Percentiles rank a stretch among this genome's conserved stretches.
Evolutionary conservation across 2,113 vertebrate species (phyloP).

Genomic region (Nothocercus julius): DNA sequence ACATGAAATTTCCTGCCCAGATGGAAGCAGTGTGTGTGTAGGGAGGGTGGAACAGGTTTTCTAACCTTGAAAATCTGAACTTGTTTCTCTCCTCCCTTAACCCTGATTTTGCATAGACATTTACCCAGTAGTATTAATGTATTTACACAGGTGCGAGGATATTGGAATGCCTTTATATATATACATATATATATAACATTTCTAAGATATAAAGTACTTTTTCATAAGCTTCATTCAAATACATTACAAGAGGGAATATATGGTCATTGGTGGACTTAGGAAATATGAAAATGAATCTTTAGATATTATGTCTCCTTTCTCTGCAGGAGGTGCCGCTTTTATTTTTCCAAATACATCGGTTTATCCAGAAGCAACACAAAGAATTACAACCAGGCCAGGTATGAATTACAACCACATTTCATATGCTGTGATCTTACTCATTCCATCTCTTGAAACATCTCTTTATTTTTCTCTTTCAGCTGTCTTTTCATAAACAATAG

Average conservation of each 20-base stretch:
- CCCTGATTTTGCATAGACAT: neutral
- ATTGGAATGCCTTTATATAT: neutral
- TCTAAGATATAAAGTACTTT: neutral
- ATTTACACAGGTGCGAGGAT: neutral
- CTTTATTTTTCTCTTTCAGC: neutral
- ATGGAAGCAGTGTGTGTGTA: neutral
- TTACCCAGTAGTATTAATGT: neutral
- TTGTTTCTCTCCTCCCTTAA: neutral
- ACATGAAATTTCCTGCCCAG: neutral
- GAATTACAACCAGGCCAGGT: constrained; percentile 87
- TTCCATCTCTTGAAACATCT: neutral
- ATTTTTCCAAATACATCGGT: constrained; percentile 89
- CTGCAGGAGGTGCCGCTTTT: constrained; percentile 88
- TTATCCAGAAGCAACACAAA: constrained; percentile 85
- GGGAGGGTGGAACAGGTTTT: neutral
- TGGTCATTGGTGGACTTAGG: neutral
- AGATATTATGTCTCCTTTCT: constrained; percentile 73
- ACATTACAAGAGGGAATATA: neutral
- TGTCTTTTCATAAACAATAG: neutral
- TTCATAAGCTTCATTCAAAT: neutral
- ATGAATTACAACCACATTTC: constrained; percentile 30
- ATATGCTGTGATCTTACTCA: neutral
- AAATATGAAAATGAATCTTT: constrained; percentile 31
- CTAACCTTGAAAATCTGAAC: neutral
- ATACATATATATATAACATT: neutral